A percentile compares a stretch with the other conserved stretches of the same genome.
Evolutionary conservation across 2,888 invertebrate genomes (phyloP).

Genomic region (Drosophila barbarae): DNA sequence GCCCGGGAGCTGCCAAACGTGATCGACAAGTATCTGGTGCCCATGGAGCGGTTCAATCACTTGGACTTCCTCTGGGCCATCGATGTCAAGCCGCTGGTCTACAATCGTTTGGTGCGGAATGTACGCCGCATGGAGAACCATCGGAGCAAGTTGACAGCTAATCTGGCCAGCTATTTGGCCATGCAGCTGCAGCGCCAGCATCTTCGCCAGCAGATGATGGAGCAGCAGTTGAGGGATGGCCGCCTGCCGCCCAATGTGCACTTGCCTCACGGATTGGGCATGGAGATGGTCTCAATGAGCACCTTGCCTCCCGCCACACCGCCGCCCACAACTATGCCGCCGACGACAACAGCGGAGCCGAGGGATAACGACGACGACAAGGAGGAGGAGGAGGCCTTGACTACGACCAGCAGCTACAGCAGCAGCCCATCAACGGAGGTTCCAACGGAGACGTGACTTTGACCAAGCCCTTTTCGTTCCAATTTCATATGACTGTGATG

Average conservation of each 20-base stretch:
- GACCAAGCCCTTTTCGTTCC: conserved; percentile 41
- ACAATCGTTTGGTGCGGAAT: conserved; percentile 78
- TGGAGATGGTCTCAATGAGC: conserved; percentile 28
- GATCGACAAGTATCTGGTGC: conserved; percentile 82
- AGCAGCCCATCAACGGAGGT: conserved; percentile 12
- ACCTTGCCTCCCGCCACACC: conserved; percentile 11
- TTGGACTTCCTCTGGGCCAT: conserved; percentile 82
- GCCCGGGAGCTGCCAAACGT: conserved; percentile 81
- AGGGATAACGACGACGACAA: conserved; percentile 12
- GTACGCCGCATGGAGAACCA: conserved; percentile 78
- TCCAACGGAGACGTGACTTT: conserved; percentile 49
- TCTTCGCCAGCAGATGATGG: conserved; percentile 63
- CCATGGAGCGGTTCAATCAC: conserved; percentile 81
- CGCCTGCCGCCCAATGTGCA: conserved; percentile 57
- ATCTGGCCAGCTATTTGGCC: conserved; percentile 61
- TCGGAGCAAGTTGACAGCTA: conserved; percentile 68
- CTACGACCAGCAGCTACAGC: conserved; percentile 23
- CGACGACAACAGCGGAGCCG: conserved; percentile 14
- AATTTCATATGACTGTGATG: conserved; percentile 76
- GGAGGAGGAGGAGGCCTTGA: conserved; percentile 18
- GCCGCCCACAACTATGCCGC: conserved; percentile 12
- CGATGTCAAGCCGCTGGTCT: conserved; percentile 80
- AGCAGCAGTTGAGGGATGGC: conserved; percentile 49
- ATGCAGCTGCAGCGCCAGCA: conserved; percentile 66
- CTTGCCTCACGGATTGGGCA: conserved; percentile 47